A percentile compares a stretch with the other conserved stretches of the same genome.
These are phyloP conservation scores for Crypturellus tataupa DNA, from an alignment of 2,797 vertebrate genomes.

Conservation along the genomic window DNA sequence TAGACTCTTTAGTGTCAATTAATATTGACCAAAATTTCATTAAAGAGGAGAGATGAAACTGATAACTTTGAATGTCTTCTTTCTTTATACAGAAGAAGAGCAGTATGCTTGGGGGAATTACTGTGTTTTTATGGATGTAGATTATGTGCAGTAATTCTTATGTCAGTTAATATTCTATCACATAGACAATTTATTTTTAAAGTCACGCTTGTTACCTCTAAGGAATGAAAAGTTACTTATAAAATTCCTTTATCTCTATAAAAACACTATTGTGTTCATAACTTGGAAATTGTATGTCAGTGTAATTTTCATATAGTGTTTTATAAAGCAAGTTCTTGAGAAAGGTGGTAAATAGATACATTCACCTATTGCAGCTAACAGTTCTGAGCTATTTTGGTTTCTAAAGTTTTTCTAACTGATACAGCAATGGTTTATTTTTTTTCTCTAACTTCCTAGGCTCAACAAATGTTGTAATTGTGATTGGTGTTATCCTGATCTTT, in stretches of 20 bases:
- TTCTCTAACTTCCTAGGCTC: conserved; percentile 31
- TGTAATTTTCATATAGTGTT: background rate
- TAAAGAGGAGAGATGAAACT: background rate
- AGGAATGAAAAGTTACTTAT: background rate
- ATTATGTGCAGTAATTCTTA: background rate
- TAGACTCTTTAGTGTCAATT: background rate
- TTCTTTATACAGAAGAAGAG: background rate
- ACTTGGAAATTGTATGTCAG: background rate
- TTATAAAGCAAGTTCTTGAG: background rate
- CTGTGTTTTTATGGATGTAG: background rate
- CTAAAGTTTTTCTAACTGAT: background rate
- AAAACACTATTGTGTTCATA: background rate
- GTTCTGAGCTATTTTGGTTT: background rate
- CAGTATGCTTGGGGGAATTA: background rate
- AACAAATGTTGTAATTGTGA: background rate
- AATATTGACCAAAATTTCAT: background rate
- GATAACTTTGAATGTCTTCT: background rate
- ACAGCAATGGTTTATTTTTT: background rate
- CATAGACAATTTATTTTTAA: background rate
- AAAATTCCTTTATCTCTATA: background rate
- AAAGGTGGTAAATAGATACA: background rate
- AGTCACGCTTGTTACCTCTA: background rate
- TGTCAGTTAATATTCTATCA: background rate
- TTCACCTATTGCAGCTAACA: background rate
- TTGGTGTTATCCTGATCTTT: background rate